Evolutionary conservation across 92 coral and sea anemone species (phyloP).

Genomic region (Epizoanthus rinbou): DNA sequence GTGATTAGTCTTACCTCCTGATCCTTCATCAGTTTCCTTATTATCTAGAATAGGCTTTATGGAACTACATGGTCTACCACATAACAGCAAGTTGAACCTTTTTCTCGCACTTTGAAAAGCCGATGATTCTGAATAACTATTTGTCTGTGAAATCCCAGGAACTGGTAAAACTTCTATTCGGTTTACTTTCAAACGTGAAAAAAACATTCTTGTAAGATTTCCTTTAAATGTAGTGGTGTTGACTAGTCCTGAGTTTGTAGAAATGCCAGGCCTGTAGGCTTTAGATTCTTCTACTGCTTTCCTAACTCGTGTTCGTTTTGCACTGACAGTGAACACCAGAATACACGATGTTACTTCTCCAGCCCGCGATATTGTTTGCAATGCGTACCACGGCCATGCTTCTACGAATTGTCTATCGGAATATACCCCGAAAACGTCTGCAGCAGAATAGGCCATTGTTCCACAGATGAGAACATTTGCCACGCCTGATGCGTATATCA

Average conservation of each 20-base stretch:
- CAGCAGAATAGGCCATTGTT: slow-evolving; percentile 79
- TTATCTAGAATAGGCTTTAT: neutral
- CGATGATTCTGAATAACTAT: neutral
- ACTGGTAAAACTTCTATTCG: slow-evolving; percentile 4
- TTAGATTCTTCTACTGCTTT: slow-evolving; percentile 66
- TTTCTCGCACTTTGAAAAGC: neutral
- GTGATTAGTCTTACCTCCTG: neutral
- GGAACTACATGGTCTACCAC: neutral
- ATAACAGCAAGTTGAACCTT: neutral
- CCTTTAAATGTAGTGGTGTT: neutral
- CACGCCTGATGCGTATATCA: slow-evolving; percentile 87
- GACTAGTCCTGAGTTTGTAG: neutral
- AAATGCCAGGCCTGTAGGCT: neutral
- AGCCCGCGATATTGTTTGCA: slow-evolving; percentile 77
- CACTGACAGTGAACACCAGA: slow-evolving; percentile 92
- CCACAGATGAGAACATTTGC: slow-evolving; percentile 71
- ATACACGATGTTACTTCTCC: slow-evolving; percentile 82
- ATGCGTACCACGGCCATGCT: slow-evolving; percentile 90
- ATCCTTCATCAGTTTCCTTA: neutral
- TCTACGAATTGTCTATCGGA: slow-evolving; percentile 80
- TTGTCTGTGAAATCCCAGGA: neutral
- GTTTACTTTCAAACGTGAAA: neutral
- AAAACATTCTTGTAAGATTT: neutral
- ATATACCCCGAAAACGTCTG: slow-evolving; percentile 89
- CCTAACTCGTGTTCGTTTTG: slow-evolving; percentile 81